Conservation (phyloP, 1,140 invertebrate species). For the Nephotettix cincticeps region DNA sequence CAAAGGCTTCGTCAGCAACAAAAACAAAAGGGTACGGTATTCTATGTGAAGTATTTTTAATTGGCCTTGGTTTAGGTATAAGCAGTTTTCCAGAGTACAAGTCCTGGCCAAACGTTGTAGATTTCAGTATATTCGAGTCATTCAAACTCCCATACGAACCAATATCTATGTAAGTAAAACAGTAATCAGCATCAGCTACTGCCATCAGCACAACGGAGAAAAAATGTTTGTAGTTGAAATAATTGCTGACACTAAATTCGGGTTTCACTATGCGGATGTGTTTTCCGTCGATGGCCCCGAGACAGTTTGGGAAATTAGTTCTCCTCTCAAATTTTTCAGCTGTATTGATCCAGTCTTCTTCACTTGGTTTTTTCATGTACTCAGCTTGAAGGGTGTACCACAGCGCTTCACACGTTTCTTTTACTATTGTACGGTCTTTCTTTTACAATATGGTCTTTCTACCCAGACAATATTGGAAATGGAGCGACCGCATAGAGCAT, state of each 20-base stretch:
- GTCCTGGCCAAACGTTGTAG: background rate
- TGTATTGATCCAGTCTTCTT: background rate
- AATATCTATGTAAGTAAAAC: background rate
- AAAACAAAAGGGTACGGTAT: conserved; percentile 16
- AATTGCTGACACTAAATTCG: conserved; percentile 42
- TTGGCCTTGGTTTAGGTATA: background rate
- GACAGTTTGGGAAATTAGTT: conserved; percentile 40
- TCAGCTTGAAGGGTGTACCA: conserved; percentile 12
- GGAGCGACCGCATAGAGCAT: conserved; percentile 13
- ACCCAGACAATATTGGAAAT: background rate
- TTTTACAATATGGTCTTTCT: conserved; percentile 7
- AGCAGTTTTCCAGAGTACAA: conserved; percentile 10
- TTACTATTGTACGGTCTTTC: background rate
- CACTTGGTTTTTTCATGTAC: conserved; percentile 17
- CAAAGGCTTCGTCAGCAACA: background rate
- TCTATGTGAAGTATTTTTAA: conserved; percentile 9
- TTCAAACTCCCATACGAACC: conserved; percentile 17
- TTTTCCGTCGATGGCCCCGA: conserved; percentile 46
- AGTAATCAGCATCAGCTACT: conserved; percentile 47
- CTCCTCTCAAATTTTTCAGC: background rate
- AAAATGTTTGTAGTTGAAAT: conserved; percentile 49
- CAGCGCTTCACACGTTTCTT: background rate
- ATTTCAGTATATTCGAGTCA: background rate
- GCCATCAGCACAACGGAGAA: conserved; percentile 49
- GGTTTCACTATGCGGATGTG: conserved; percentile 49